phyloP scores from a whole-genome alignment of 2,888 invertebrate genomes.

The Apeira syringaria region DNA sequence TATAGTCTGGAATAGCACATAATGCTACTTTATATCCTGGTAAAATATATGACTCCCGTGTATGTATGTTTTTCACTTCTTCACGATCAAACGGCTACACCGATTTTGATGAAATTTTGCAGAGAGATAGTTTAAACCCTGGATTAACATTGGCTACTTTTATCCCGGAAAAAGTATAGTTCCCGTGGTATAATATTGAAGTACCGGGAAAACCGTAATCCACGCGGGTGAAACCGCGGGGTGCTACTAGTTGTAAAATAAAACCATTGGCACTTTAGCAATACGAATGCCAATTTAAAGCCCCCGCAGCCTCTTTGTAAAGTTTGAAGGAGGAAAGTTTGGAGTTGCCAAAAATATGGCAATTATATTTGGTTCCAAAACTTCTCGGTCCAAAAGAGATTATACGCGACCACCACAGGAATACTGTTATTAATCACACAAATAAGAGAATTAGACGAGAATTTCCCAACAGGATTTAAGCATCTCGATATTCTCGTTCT shows the following conservation, averaged over 20 bases:
- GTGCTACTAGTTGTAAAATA: slow-evolving; percentile 6
- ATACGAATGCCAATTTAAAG: slow-evolving; percentile 11
- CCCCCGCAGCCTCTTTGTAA: slow-evolving; percentile 6
- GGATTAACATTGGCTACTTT: too few species aligned
- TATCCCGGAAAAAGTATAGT: too few species aligned
- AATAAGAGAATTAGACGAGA: slow-evolving; percentile 34
- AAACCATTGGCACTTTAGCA: slow-evolving; percentile 10
- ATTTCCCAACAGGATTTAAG: slow-evolving; percentile 44
- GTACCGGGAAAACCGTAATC: too few species aligned
- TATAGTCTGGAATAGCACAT: too few species aligned
- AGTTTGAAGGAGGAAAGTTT: slow-evolving; percentile 25
- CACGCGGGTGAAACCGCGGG: too few species aligned
- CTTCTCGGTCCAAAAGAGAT: slow-evolving; percentile 17
- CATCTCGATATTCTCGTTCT: slow-evolving; percentile 38
- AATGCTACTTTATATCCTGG: too few species aligned
- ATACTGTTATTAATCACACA: slow-evolving; percentile 41
- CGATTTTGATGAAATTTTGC: too few species aligned
- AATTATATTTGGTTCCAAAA: slow-evolving; percentile 21
- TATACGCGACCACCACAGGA: slow-evolving; percentile 24
- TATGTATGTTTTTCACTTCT: too few species aligned
- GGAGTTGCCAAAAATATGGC: slow-evolving; percentile 10
- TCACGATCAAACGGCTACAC: too few species aligned
- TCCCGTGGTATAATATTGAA: too few species aligned
- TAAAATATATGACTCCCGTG: too few species aligned
- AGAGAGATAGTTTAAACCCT: too few species aligned